Evolutionary conservation across 2,797 vertebrate species (phyloP), one percentile per base, ranked within the genome.

Genomic region (Enteromius treurensis): DNA sequence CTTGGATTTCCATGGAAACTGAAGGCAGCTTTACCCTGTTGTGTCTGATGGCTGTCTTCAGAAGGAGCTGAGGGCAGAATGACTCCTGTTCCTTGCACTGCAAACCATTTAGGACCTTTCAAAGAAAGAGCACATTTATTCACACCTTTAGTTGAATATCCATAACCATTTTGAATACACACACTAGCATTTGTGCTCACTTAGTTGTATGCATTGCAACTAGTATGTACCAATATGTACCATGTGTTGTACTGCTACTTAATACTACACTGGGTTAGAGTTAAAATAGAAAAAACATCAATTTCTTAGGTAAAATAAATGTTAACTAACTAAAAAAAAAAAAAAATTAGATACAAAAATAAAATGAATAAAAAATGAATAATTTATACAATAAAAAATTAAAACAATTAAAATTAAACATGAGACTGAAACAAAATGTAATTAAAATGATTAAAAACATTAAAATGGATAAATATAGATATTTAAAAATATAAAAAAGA

Each of bases 1-100:
- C 67, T 75, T 83, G 70, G 70, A 82, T 89, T 88, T 82, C 86
- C 85, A 89, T 88, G 83, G 85, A 77, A 89, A 88, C 85, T 34
- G 77, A 67, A 77, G 8, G 71, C 68, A 69, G 62, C 79, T 55
- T 85, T 77, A 19, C 83, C 29, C 51, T 37, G 55, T 80, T 45
- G 65, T 37, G 49, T 47, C 51, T 73, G 47, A 58, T 84, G 14
- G 69, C 75, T 84, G 75, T 32, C 65, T 85, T 64, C 40, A 73
- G 74, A 32, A 77, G 76, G 79, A 53, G 23, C 58, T 80, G 80
- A 83, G 76, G 67, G 69, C 82, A 82, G 73, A 83, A 79, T 64
- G 78, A 79, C 77, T 83, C 80, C 80, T 80, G 58, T 78, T 78
- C 40, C 23, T 26, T 34, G 40, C 26, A 67, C 60, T 5, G 26